Evolutionary conservation across 2,113 vertebrate species (phyloP).

Genomic region (western clawed frog (Xenopus tropicalis)): DNA sequence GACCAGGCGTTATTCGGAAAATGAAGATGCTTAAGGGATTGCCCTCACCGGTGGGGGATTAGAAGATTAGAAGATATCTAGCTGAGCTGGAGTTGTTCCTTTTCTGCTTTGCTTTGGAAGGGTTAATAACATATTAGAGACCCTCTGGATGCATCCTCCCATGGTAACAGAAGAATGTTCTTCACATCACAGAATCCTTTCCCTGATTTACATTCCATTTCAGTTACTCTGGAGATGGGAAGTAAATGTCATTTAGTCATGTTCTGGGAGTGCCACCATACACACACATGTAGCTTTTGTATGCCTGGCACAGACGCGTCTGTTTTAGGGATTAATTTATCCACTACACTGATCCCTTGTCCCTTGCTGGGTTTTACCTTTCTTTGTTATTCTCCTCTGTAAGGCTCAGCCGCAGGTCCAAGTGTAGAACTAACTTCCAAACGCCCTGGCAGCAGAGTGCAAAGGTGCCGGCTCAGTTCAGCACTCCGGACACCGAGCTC

Average conservation of each 20-base stretch:
- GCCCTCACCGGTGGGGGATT: too few species aligned
- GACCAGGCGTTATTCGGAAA: too few species aligned
- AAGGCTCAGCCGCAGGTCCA: conserved; percentile 1
- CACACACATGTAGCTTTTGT: neutral
- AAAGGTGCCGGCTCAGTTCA: conserved; percentile 18
- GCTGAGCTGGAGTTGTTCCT: too few species aligned
- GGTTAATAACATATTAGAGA: neutral
- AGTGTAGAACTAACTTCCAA: conserved; percentile 20
- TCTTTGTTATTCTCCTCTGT: neutral
- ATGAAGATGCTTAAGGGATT: conserved; percentile 4
- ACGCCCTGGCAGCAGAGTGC: neutral
- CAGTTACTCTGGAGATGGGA: too few species aligned
- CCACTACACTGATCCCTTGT: neutral
- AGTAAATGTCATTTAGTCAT: too few species aligned
- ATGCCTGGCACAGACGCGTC: conserved; percentile 3
- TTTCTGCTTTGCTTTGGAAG: too few species aligned
- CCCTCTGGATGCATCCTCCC: neutral
- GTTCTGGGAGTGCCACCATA: neutral
- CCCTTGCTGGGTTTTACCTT: neutral
- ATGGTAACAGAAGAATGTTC: neutral
- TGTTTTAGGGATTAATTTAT: neutral
- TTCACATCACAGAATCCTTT: too few species aligned
- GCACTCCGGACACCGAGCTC: conserved; percentile 38
- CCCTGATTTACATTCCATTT: too few species aligned
- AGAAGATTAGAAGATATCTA: too few species aligned